phyloP scores from a whole-genome alignment of 2,888 invertebrate genomes.

The Mylabris sibirica region DNA sequence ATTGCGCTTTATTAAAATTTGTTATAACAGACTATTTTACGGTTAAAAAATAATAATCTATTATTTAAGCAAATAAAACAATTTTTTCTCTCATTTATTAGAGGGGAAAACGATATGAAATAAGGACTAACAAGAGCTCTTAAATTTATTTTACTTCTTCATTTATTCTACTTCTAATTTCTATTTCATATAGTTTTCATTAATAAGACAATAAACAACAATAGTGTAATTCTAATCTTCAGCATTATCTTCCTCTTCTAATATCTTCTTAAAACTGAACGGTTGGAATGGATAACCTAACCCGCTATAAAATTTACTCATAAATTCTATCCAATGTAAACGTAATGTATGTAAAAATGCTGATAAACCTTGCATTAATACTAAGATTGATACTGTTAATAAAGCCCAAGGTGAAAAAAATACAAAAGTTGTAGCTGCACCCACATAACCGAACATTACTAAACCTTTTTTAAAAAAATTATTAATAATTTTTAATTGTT shows the following conservation, averaged over 20 bases:
- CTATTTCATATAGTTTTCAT: not conserved
- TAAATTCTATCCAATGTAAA: constrained; percentile 91
- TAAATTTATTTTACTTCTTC: too few species aligned
- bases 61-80: too few species aligned
- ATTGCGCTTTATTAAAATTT: too few species aligned
- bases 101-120: too few species aligned
- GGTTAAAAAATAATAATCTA: too few species aligned
- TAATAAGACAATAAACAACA: not conserved
- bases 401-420: constrained; percentile 81
- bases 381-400: constrained; percentile 82
- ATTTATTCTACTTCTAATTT: too few species aligned
- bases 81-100: too few species aligned
- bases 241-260: constrained; percentile 66
- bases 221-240: constrained; percentile 36
- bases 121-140: too few species aligned
- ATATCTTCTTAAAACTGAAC: constrained; percentile 82
- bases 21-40: too few species aligned
- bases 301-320: constrained; percentile 86
- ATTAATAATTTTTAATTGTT: not conserved
- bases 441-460: constrained; percentile 52
- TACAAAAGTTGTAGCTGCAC: constrained; percentile 66
- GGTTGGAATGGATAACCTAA: constrained; percentile 84
- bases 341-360: constrained; percentile 90
- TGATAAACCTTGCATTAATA: constrained; percentile 90
- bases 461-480: constrained; percentile 34